Conservation (phyloP, 1,140 invertebrate genomes). For the Paralvinella palmiformis region DNA sequence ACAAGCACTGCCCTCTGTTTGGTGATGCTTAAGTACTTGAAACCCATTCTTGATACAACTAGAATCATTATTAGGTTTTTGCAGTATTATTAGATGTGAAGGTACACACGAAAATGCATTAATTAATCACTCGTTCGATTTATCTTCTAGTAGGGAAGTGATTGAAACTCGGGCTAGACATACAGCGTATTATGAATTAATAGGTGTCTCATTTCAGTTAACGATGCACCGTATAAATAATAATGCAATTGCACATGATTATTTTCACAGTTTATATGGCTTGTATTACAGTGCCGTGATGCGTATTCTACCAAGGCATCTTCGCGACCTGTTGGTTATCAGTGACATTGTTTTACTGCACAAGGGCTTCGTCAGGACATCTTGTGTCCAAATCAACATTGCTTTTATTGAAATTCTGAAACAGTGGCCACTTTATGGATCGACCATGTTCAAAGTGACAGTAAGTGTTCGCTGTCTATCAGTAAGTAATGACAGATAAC, state of each 20-base stretch:
- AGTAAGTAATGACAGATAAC: background rate
- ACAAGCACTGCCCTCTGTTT: background rate
- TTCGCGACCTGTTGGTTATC: slow-evolving; percentile 32
- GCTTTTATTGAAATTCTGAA: slow-evolving; percentile 89
- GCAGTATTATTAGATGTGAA: background rate
- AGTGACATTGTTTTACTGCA: slow-evolving; percentile 72
- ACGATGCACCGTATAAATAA: background rate
- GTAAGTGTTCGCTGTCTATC: slow-evolving; percentile 49
- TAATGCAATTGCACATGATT: too few relatives aligned
- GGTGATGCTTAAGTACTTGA: too few relatives aligned
- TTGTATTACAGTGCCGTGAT: slow-evolving; percentile 37
- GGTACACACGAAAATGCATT: background rate
- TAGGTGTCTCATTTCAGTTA: background rate
- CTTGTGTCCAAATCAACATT: slow-evolving; percentile 77
- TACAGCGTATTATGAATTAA: background rate
- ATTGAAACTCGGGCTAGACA: background rate
- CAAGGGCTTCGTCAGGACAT: slow-evolving; percentile 78
- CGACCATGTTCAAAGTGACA: slow-evolving; percentile 92
- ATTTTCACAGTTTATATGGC: background rate
- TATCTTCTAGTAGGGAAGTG: background rate
- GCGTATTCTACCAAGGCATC: slow-evolving; percentile 42
- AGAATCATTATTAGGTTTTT: background rate
- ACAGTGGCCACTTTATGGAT: slow-evolving; percentile 85
- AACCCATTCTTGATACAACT: too few relatives aligned
- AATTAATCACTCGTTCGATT: background rate